A percentile compares a stretch with the other conserved stretches of the same genome.
phyloP scores from a whole-genome alignment of 1,140 invertebrate species.

The Ceratosolen solmsi region DNA sequence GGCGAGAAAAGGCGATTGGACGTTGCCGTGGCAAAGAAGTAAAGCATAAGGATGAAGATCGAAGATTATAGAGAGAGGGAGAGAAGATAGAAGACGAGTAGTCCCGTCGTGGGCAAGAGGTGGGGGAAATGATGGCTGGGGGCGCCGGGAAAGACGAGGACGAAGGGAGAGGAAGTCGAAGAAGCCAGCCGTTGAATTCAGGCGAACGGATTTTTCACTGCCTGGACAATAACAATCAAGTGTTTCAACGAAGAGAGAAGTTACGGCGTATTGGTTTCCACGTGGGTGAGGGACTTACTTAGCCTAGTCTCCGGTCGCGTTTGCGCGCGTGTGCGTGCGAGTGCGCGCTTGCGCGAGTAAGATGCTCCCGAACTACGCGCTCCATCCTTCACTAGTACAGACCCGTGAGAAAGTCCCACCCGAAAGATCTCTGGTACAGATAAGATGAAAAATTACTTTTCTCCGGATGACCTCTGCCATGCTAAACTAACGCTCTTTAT shows the following conservation, averaged over 20 bases:
- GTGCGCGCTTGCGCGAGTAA: slow-evolving; percentile 35
- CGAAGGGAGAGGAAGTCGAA: neutral
- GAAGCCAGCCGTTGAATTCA: neutral
- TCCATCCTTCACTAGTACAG: slow-evolving; percentile 57
- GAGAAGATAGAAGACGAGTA: neutral
- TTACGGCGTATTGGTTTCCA: slow-evolving; percentile 3
- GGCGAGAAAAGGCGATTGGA: neutral
- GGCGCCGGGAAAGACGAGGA: neutral
- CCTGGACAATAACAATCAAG: no score
- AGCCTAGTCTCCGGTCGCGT: no score
- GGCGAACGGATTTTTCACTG: neutral
- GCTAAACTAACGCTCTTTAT: no score
- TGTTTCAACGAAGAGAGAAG: neutral
- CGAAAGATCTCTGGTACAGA: slow-evolving; percentile 16
- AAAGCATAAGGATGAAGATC: neutral
- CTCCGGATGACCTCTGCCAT: no score
- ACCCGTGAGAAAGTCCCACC: slow-evolving; percentile 53
- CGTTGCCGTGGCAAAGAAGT: neutral
- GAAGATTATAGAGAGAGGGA: neutral
- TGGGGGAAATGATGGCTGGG: neutral
- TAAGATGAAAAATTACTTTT: slow-evolving; percentile 1
- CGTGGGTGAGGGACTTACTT: slow-evolving; percentile 50
- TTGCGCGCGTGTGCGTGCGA: slow-evolving; percentile 24
- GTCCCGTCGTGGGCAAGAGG: neutral
- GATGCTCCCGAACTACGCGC: slow-evolving; percentile 62